These are phyloP conservation scores for Acromyrmex heyeri DNA, from an alignment of 1,140 invertebrate species.

Conservation along the genomic window DNA sequence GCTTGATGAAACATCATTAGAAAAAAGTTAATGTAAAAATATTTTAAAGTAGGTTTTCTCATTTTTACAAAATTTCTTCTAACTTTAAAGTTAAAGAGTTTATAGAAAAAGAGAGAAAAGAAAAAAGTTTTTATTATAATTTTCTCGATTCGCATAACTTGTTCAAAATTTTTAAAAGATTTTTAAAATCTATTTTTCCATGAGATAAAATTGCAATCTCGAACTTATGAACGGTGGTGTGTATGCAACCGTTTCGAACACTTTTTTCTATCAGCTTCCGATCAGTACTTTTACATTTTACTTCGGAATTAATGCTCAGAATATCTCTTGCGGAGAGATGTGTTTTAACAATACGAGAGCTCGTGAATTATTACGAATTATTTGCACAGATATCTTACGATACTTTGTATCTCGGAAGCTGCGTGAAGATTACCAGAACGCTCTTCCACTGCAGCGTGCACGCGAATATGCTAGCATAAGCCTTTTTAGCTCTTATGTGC, in stretches of 20 bases:
- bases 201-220: no score
- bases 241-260: conserved; percentile 28
- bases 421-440: conserved; percentile 64
- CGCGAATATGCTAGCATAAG: conserved; percentile 71
- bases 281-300: conserved; percentile 49
- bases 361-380: background rate
- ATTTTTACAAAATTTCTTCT: no score
- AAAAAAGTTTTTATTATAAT: no score
- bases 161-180: no score
- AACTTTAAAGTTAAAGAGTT: no score
- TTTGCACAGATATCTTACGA: background rate
- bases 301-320: background rate
- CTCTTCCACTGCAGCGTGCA: conserved; percentile 71
- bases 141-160: no score
- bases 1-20: no score
- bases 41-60: no score
- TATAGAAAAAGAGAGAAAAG: no score
- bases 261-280: conserved; percentile 47
- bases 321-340: conserved; percentile 6
- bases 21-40: no score
- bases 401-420: conserved; percentile 19
- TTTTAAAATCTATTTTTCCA: no score
- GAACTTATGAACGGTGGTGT: background rate
- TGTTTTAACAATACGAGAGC: background rate
- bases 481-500: conserved; percentile 74